These are phyloP conservation scores for Zaprionus africanus DNA, from an alignment of 1,140 invertebrate species.

Conservation along the genomic window DNA sequence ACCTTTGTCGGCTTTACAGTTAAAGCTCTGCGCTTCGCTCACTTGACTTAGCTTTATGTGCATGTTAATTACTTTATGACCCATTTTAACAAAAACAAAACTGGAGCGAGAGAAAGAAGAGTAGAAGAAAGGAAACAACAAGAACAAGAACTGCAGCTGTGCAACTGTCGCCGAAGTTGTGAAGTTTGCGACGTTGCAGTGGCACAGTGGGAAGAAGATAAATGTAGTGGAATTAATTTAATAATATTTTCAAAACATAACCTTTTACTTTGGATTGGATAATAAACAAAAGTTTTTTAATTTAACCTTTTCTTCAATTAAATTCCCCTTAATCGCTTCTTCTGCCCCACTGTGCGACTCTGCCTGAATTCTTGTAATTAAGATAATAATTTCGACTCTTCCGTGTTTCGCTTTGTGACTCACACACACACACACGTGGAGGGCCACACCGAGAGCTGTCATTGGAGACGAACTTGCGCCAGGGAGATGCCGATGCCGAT, in stretches of 20 bases:
- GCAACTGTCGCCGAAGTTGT: neutral
- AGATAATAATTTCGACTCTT: constrained; percentile 66
- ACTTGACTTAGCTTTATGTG: constrained; percentile 66
- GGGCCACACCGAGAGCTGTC: constrained; percentile 63
- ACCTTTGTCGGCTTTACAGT: constrained; percentile 71
- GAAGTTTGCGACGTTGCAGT: neutral
- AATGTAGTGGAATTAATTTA: too few species aligned
- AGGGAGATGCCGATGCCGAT: constrained; percentile 52
- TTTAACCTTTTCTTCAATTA: too few species aligned
- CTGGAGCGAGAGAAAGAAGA: constrained; percentile 56
- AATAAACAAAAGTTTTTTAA: too few species aligned
- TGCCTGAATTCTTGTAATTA: constrained; percentile 67
- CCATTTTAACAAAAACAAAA: constrained; percentile 60
- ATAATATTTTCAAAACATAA: too few species aligned
- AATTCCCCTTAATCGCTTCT: too few species aligned
- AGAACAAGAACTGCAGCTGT: neutral
- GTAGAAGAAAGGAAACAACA: constrained; percentile 25
- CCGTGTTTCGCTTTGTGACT: constrained; percentile 36
- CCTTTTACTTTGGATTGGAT: too few species aligned
- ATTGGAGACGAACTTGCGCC: constrained; percentile 61
- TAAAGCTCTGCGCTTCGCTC: constrained; percentile 52
- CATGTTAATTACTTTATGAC: constrained; percentile 77
- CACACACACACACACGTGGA: constrained; percentile 13
- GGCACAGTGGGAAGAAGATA: neutral
- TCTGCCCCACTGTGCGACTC: constrained; percentile 3